Evolutionary conservation across 2,888 invertebrate species (phyloP), one percentile per base, ranked within the genome.

Genomic region (Adelognathus sp.): DNA sequence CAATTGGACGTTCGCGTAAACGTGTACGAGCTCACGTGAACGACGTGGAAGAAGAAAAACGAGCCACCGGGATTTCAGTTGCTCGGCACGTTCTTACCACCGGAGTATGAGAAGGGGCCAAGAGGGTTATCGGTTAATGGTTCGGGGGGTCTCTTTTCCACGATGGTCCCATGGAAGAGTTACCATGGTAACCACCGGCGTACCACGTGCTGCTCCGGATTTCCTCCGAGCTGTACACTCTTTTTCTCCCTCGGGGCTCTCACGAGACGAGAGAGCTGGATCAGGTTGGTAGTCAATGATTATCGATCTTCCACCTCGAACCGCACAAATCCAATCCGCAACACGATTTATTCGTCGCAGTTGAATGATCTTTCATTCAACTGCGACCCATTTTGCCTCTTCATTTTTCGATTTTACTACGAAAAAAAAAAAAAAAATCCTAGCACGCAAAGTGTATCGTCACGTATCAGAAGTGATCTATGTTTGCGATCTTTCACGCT

Each of bases 161-260:
- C 54, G 46, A n/a, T 71, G 50, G 80, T 58, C 80, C 72, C 58
- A 64, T 18, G 79, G 78, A 66, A 66, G 84, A 81, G 88, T 87
- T 85, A 83, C 86, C 86, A 88, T 88, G 86, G 88, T 82, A 86
- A 88, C 88, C 84, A 86, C 77, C 80, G 84, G 81, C 84, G 82
- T 82, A 81, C 67, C 52, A 64, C 64, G 50, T 73, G 75, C 66
- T 78, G 74, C 79, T 79, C 76, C 71, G 66, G 71, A 58, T 64
- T 61, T 41, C 36, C 54, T 70, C 14, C 11, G 56, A n/a, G n/a
- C n/a, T n/a, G n/a, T 18, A 14, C 6, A 21, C 24, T 3, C 36
- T 46, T 36, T 18, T 36, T 7, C 24, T 54, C 39, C 52, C 41
- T 16, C 16, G 33, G 41, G 9, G 14, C 50, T 33, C 39, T 54